Evolutionary conservation across 1,140 invertebrate species (phyloP).

Genomic region (Cecropterus lyciades): DNA sequence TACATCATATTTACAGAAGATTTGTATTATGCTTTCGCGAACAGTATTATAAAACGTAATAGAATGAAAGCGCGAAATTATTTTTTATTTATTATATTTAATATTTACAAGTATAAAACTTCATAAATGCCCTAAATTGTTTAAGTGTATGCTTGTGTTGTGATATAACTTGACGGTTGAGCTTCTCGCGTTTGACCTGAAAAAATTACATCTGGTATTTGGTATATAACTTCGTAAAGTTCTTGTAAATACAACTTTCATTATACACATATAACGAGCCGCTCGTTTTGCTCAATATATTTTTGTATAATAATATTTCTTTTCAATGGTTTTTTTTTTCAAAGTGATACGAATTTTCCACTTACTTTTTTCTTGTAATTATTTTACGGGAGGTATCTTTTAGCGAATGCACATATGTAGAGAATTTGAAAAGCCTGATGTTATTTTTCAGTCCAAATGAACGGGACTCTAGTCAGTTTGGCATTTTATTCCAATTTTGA

Average conservation of each 20-base stretch:
- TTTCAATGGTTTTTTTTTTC: too few species aligned
- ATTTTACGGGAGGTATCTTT: too few species aligned
- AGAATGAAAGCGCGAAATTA: conserved; percentile 44
- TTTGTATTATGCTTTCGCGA: conserved; percentile 46
- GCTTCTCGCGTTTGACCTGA: background rate
- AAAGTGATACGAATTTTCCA: too few species aligned
- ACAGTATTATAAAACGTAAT: conserved; percentile 66
- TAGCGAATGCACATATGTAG: too few species aligned
- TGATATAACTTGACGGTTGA: conserved; percentile 42
- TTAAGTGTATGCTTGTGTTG: conserved; percentile 40
- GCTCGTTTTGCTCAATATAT: background rate
- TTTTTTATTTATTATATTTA: conserved; percentile 44
- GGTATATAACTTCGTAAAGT: background rate
- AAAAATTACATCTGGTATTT: background rate
- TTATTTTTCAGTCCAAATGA: too few species aligned
- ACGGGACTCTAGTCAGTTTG: conserved; percentile 21
- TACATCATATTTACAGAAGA: conserved; percentile 43
- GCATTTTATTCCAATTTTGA: conserved; percentile 63
- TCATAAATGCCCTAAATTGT: conserved; percentile 36
- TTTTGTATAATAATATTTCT: background rate
- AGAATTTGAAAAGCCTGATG: too few species aligned
- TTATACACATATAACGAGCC: background rate
- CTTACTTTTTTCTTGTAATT: too few species aligned
- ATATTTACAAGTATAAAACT: conserved; percentile 36
- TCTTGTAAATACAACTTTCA: background rate